These are phyloP conservation scores for Callocephalon fimbriatum DNA, from an alignment of 2,113 vertebrate species.

Conservation along the genomic window DNA sequence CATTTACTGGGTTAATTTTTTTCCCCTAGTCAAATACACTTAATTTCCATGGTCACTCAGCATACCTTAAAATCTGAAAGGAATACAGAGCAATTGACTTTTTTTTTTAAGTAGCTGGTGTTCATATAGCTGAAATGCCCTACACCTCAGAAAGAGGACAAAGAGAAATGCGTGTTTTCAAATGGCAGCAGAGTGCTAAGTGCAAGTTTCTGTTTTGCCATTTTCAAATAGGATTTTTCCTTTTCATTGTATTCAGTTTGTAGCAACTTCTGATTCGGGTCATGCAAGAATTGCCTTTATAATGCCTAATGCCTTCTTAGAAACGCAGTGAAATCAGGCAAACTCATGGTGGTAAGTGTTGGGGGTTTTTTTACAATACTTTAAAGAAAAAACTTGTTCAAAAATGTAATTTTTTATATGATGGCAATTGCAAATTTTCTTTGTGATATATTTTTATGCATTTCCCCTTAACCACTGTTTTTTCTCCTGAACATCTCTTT, in stretches of 20 bases:
- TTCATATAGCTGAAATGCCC: neutral
- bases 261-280: neutral
- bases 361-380: neutral
- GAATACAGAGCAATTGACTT: neutral
- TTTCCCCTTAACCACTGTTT: neutral
- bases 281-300: neutral
- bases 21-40: fast-evolving
- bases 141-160: neutral
- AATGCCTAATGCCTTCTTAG: neutral
- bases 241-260: neutral
- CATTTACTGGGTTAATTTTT: neutral
- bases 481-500: neutral
- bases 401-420: neutral
- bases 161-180: neutral
- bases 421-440: neutral
- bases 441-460: neutral
- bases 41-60: neutral
- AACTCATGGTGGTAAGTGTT: neutral
- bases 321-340: neutral
- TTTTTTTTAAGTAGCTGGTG: neutral
- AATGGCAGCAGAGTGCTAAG: neutral
- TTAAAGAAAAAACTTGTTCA: neutral
- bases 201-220: neutral
- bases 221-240: neutral
- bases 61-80: neutral